Percentiles rank a stretch among this genome's conserved stretches.
Conservation (phyloP, 1,140 invertebrate genomes). For the Plutomurus gul region DNA sequence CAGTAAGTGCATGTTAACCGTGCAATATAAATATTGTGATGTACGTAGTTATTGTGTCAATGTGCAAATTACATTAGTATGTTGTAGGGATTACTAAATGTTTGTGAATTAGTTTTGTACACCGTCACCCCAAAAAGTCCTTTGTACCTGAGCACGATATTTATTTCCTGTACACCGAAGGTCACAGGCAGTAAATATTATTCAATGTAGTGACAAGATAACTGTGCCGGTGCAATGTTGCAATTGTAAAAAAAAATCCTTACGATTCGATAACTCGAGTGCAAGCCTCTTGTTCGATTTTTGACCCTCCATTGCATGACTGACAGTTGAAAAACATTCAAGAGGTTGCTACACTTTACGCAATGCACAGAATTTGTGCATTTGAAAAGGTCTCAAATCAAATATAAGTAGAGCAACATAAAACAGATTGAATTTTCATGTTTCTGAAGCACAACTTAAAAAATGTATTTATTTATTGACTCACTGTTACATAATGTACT, state of each 20-base stretch:
- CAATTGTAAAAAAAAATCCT: not conserved
- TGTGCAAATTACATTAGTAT: too few relatives aligned
- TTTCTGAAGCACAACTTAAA: not conserved
- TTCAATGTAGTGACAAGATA: constrained; percentile 22
- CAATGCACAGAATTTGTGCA: too few relatives aligned
- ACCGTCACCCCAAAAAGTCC: constrained; percentile 18
- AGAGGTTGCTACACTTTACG: too few relatives aligned
- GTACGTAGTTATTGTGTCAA: too few relatives aligned
- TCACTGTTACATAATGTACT: not conserved
- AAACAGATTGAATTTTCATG: not conserved
- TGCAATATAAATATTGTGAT: too few relatives aligned
- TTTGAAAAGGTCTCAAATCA: too few relatives aligned
- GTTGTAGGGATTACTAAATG: too few relatives aligned
- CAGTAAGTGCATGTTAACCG: too few relatives aligned
- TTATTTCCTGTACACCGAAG: not conserved
- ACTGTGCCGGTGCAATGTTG: not conserved
- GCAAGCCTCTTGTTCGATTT: too few relatives aligned
- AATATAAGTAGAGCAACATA: not conserved
- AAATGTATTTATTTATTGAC: not conserved
- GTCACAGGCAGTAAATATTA: constrained; percentile 11
- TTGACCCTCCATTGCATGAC: too few relatives aligned
- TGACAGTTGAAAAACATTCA: too few relatives aligned
- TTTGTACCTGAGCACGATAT: constrained; percentile 26
- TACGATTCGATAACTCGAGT: too few relatives aligned
- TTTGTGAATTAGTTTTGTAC: not conserved